phyloP scores from a whole-genome alignment of 1,140 invertebrate genomes.

The Meloidogyne hapla region DNA sequence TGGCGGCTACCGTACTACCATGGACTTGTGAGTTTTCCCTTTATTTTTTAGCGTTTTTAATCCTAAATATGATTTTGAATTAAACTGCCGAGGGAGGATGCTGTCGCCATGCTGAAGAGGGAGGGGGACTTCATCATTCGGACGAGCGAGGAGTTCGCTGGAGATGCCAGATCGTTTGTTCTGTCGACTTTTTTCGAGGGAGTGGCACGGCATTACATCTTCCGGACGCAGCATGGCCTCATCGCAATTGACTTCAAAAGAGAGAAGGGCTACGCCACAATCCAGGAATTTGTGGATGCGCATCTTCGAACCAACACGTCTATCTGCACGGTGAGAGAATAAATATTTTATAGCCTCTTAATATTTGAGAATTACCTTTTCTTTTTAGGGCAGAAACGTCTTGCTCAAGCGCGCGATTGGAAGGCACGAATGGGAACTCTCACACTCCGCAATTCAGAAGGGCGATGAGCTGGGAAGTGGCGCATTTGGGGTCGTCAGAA shows the following conservation, averaged over 20 bases:
- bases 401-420: not conserved
- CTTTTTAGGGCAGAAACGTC: not conserved
- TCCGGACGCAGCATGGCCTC: not conserved
- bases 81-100: conserved; percentile 42
- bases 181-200: conserved; percentile 1
- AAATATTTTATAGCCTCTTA: not conserved
- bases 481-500: conserved; percentile 5
- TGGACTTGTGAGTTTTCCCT: not conserved
- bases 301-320: not conserved
- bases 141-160: conserved; percentile 34
- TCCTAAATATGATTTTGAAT: not conserved
- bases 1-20: conserved; percentile 16
- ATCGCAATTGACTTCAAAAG: conserved; percentile 8
- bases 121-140: conserved; percentile 45
- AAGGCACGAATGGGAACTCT: not conserved
- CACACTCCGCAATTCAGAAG: not conserved
- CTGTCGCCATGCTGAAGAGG: conserved; percentile 40
- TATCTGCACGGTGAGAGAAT: not conserved
- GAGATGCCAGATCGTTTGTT: not conserved
- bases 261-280: not conserved
- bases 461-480: not conserved
- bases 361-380: not conserved
- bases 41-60: not conserved
- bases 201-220: not conserved
- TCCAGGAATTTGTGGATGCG: not conserved